These are phyloP conservation scores for Myiopsitta monachus DNA, from an alignment of 2,113 vertebrate genomes.

Conservation along the genomic window DNA sequence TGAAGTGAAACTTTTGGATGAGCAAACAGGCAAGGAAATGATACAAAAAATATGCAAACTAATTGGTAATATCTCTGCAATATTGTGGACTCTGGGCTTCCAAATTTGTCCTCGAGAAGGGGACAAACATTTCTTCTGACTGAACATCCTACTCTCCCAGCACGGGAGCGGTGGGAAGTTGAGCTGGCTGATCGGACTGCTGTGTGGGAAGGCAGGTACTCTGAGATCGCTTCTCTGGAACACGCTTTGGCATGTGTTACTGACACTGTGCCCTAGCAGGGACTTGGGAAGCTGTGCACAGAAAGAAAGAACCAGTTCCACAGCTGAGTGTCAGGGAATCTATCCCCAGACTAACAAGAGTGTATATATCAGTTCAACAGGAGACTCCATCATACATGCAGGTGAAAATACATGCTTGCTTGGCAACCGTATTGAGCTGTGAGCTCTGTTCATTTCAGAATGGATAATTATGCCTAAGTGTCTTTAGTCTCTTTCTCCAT, in stretches of 20 bases:
- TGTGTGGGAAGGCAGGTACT: background rate
- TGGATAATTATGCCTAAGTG: background rate
- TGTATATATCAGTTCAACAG: background rate
- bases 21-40: background rate
- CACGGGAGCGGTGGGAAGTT: rapidly evolving
- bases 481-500: background rate
- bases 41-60: background rate
- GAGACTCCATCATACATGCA: background rate
- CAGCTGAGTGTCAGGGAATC: background rate
- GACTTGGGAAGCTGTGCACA: background rate
- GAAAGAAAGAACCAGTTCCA: background rate
- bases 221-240: background rate
- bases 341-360: background rate
- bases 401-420: background rate
- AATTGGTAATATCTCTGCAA: background rate
- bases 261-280: rapidly evolving
- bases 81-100: background rate
- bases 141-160: background rate
- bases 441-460: background rate
- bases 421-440: background rate
- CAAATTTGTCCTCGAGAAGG: background rate
- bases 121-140: background rate
- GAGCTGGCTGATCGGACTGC: background rate
- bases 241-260: background rate
- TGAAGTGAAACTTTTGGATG: background rate